Percentiles rank a stretch among this genome's conserved stretches.
Conservation (phyloP, 2,113 vertebrate genomes). For the Bufo gargarizans region DNA sequence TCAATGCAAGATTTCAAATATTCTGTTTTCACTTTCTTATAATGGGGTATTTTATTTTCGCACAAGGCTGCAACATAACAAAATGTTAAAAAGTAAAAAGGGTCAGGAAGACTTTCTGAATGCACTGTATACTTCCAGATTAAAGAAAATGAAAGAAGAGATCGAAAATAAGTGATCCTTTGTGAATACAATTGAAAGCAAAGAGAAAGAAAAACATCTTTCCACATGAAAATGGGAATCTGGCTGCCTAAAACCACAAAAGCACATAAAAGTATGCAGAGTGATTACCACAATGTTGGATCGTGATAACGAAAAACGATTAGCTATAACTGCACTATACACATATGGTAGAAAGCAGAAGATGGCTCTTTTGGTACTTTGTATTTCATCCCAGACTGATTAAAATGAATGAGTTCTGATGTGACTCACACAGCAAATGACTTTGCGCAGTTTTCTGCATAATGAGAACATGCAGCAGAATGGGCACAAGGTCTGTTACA, state of each 20-base stretch:
- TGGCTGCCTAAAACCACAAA: slow-evolving; percentile 22
- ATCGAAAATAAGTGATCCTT: background rate
- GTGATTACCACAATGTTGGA: slow-evolving; percentile 1
- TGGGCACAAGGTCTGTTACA: slow-evolving; percentile 26
- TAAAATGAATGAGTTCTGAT: slow-evolving; percentile 51
- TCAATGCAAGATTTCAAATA: too few relatives aligned
- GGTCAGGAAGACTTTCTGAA: too few relatives aligned
- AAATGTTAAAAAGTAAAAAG: too few relatives aligned
- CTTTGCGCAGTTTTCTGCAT: slow-evolving; percentile 53
- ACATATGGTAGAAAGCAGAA: slow-evolving; percentile 48
- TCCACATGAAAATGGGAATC: background rate
- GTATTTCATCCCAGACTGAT: slow-evolving; percentile 34
- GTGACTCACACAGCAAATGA: slow-evolving; percentile 48
- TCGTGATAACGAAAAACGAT: slow-evolving; percentile 54
- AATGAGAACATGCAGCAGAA: slow-evolving; percentile 43
- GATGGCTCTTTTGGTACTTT: slow-evolving; percentile 7
- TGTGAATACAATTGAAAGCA: slow-evolving; percentile 49
- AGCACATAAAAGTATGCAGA: slow-evolving; percentile 26
- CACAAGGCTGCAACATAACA: too few relatives aligned
- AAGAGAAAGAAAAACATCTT: background rate
- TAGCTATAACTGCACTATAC: background rate
- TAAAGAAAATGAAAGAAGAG: slow-evolving; percentile 17
- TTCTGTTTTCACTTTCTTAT: too few relatives aligned
- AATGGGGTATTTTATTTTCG: too few relatives aligned
- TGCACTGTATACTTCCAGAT: slow-evolving; percentile 38